Evolutionary conservation across 2,113 vertebrate species (phyloP), one percentile per base, ranked within the genome.

Genomic region (Passer montanus): DNA sequence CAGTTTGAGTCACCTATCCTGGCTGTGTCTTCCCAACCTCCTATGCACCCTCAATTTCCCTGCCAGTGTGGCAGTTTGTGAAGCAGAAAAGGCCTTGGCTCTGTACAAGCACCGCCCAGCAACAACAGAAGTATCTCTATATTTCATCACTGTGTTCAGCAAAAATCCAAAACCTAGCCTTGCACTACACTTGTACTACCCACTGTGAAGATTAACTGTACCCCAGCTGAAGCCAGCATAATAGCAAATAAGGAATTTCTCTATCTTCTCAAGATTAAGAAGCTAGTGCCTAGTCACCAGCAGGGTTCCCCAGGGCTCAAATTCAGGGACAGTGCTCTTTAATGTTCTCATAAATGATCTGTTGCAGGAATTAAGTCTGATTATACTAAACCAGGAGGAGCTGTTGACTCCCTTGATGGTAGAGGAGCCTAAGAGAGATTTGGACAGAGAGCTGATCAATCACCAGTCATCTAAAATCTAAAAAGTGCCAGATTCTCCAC

Each of bases 281-380:
- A 59, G 43, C 21, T 41, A n/a, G 4, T 13, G 20, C 13, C 13
- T 15, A 27, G n/a, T 28, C 18, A 37, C 7, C 6, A 5, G 9
- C 1, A 0, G 4, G 6, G 26, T 6, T 58, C 6, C 30, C 9
- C 5, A 47, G 13, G 11, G 15, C 33, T 74, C 10, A 18, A 0
- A 39, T 83, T 39, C 39, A 78, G 9, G 24, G 17, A 31, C 27
- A n/a, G 12, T 53, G 55, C 9, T 82, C 15, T 69, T 69, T 13
- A 44, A 33, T 44, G 16, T 41, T 55, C 49, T 60, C 41, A 30
- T 30, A 46, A 74, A 44, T 60, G 0, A 60, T 44, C 17, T 55
- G 9, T 24, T 60, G 33, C 15, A 39, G 20, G 53, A 75, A 46
- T 59, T 44, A 74, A 47, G 26, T 74, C 62, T 43, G 13, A 30